phyloP scores from a whole-genome alignment of 2,113 vertebrate genomes.

The Leptodactylus fuscus region DNA sequence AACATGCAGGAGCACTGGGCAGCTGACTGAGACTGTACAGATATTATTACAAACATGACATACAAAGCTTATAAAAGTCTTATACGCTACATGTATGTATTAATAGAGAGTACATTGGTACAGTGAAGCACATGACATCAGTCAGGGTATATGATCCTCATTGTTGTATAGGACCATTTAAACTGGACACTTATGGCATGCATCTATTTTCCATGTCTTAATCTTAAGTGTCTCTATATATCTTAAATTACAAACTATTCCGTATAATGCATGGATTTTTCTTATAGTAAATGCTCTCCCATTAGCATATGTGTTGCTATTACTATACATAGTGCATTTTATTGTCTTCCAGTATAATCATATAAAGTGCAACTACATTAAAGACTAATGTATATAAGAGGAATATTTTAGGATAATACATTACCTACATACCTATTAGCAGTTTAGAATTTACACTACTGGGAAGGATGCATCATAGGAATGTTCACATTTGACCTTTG shows the following conservation, averaged over 20 bases:
- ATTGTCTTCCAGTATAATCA: constrained; percentile 9
- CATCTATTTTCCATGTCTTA: neutral
- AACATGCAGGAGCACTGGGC: too few relatives aligned
- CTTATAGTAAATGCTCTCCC: neutral
- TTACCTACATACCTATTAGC: constrained; percentile 32
- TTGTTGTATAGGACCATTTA: neutral
- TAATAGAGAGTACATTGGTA: too few relatives aligned
- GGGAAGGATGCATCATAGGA: neutral
- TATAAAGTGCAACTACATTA: constrained; percentile 29
- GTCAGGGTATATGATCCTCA: neutral
- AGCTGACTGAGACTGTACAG: too few relatives aligned
- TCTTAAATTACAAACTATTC: constrained; percentile 1
- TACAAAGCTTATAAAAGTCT: too few relatives aligned
- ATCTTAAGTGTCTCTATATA: constrained; percentile 24
- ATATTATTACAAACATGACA: too few relatives aligned
- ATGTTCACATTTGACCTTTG: neutral
- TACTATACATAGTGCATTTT: neutral
- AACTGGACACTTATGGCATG: neutral
- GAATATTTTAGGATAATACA: neutral
- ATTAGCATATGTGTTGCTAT: constrained; percentile 38
- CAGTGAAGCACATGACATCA: too few relatives aligned
- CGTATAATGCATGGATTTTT: neutral
- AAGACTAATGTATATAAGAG: constrained; percentile 4
- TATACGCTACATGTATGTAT: too few relatives aligned
- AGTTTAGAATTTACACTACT: neutral